Percentiles rank a stretch among this genome's conserved stretches.
Evolutionary conservation across 1,140 invertebrate species (phyloP).

Genomic region (Drosophila mojavensis): DNA sequence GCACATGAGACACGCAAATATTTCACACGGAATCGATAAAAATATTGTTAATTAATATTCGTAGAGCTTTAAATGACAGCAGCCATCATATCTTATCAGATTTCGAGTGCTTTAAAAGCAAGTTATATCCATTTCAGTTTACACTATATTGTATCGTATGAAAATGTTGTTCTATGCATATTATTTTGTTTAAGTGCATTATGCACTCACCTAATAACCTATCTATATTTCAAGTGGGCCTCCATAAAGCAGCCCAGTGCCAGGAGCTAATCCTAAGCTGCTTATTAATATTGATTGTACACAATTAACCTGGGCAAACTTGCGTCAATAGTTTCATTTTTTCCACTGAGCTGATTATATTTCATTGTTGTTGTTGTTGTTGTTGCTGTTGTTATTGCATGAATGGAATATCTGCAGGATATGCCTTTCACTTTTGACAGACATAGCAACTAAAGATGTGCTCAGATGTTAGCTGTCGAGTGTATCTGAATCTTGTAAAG

Average conservation of each 20-base stretch:
- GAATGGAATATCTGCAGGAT: not conserved
- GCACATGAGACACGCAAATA: conserved; percentile 9
- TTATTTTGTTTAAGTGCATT: too few relatives aligned
- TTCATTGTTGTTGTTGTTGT: not conserved
- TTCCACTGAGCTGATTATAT: not conserved
- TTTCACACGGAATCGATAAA: conserved; percentile 10
- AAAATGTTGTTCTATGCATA: too few relatives aligned
- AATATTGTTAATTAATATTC: conserved; percentile 29
- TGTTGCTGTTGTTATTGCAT: not conserved
- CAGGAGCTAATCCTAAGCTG: conserved; percentile 2
- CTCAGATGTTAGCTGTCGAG: too few relatives aligned
- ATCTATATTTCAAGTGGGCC: too few relatives aligned
- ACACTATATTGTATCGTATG: too few relatives aligned
- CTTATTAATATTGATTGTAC: conserved; percentile 6
- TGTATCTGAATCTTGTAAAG: too few relatives aligned
- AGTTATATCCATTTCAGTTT: too few relatives aligned
- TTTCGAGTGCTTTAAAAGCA: not conserved
- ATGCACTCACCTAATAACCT: too few relatives aligned
- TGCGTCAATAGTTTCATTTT: not conserved
- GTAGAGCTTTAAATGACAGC: not conserved
- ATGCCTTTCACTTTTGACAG: not conserved
- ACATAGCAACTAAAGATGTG: too few relatives aligned
- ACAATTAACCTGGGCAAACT: not conserved
- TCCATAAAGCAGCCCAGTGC: not conserved
- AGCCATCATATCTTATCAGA: not conserved